Evolutionary conservation across 2,113 vertebrate genomes (phyloP), one percentile per base, ranked within the genome.

Genomic region (Crocuta crocuta): DNA sequence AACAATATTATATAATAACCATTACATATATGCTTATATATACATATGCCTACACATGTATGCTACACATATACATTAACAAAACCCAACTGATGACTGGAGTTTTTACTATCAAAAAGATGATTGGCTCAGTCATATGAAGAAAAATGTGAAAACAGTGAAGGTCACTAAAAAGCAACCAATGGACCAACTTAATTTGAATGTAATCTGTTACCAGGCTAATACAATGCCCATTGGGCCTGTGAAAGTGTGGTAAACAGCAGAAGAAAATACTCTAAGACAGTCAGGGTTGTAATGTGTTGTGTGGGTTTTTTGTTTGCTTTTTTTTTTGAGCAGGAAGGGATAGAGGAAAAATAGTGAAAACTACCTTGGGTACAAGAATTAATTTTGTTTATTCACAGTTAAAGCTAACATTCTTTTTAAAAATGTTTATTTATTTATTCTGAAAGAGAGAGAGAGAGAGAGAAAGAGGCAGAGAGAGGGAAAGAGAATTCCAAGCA

Each of bases 301-400:
- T 92, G 11, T 61, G 21, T 68, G 45, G 13, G 12, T 58, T 35
- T 35, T 84, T n/a, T 21, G 5, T 17, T 58, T 58, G 13, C 23
- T 61, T 9, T 6, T 23, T 61, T 33, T n/a, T 80, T 43, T n/a
- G 2, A 74, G 13, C 28, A 66, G 48, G 68, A 58, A 81, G 39
- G 31, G 35, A 43, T 35, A 73, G 63, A 68, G 10, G 68, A 71
- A 73, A 95, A 84, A 84, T 23, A 71, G 53, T 63, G 61, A 16
- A 89, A 61, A 53, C 15, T 68, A 23, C 8, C 9, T 24, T 86
- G 71, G 35, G 5, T 74, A 5, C 33, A 63, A 92, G 68, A 28
- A 74, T 78, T 63, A 96, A 35, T 48, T 39, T 82, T 35, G 53
- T 79, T 78, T 96, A 91, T 83, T 96, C 35, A 39, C 63, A 96